Percentiles rank a stretch among this genome's conserved stretches.
phyloP scores from a whole-genome alignment of 1,140 invertebrate species.

The Heliconius eleuchia region DNA sequence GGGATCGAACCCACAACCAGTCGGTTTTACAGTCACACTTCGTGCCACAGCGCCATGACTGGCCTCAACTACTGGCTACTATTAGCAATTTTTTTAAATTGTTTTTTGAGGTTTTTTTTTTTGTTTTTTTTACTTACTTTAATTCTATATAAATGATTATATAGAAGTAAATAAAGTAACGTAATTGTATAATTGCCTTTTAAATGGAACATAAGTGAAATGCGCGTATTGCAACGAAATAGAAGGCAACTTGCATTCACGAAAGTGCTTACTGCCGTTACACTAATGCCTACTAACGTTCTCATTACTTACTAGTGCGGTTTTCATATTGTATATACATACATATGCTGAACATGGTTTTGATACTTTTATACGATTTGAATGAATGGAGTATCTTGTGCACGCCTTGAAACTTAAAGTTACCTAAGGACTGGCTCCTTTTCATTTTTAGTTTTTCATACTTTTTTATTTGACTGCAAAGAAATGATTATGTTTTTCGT shows the following conservation, averaged over 20 bases:
- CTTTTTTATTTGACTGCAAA: not conserved
- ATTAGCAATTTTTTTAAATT: too few species aligned
- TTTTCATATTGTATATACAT: not conserved
- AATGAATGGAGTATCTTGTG: not conserved
- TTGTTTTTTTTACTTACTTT: too few species aligned
- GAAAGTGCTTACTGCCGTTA: not conserved
- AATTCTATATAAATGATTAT: not conserved
- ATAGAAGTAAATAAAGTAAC: not conserved
- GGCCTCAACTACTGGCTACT: too few species aligned
- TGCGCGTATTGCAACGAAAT: conserved; percentile 2
- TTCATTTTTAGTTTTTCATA: not conserved
- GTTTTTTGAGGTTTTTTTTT: too few species aligned
- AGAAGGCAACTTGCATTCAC: conserved; percentile 2
- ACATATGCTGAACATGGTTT: not conserved
- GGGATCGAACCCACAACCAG: too few species aligned
- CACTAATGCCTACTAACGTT: conserved; percentile 12
- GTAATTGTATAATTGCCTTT: not conserved
- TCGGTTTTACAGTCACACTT: too few species aligned
- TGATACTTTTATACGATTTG: not conserved
- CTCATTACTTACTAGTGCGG: not conserved
- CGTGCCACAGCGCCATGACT: too few species aligned
- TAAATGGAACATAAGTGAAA: not conserved
- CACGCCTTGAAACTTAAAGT: not conserved
- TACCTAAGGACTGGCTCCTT: not conserved
- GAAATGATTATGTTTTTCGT: too few species aligned